Conservation (phyloP, 2,797 vertebrate genomes). For the Sebastes paucispinis region DNA sequence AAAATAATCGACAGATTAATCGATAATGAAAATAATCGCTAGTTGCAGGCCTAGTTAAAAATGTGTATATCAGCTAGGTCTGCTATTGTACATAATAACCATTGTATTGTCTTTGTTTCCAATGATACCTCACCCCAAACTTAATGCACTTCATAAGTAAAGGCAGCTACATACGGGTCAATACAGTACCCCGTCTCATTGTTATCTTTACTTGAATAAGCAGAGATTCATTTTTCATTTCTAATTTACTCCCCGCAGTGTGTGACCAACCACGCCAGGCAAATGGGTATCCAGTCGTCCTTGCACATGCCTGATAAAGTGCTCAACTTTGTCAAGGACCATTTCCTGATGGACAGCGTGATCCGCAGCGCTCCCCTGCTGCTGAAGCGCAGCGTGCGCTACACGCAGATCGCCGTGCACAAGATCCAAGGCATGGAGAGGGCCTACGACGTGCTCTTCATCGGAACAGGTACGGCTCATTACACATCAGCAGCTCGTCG, state of each 20-base stretch:
- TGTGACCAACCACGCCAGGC: slow-evolving; percentile 86
- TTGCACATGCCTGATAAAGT: slow-evolving; percentile 94
- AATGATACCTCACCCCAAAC: background rate
- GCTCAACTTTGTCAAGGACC: slow-evolving; percentile 95
- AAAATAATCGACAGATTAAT: too few relatives aligned
- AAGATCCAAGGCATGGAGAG: slow-evolving; percentile 81
- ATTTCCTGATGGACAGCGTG: slow-evolving; percentile 93
- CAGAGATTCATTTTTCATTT: slow-evolving; percentile 16
- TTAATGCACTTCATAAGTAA: background rate
- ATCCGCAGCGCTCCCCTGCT: slow-evolving; percentile 88
- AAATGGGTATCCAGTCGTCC: slow-evolving; percentile 88
- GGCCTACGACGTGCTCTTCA: slow-evolving; percentile 89
- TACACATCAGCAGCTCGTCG: background rate
- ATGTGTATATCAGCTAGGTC: accelerated
- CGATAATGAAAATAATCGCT: too few relatives aligned
- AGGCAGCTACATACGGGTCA: background rate
- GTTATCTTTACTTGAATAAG: background rate
- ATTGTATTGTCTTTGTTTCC: background rate
- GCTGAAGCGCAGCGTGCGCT: slow-evolving; percentile 86
- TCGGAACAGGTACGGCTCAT: slow-evolving; percentile 86
- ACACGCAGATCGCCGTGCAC: slow-evolving; percentile 90
- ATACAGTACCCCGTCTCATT: background rate
- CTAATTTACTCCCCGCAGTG: slow-evolving; percentile 79
- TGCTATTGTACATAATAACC: background rate
- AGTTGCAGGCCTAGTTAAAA: background rate